Percentiles rank a stretch among this genome's conserved stretches.
Conservation (phyloP, 2,797 vertebrate species). For the Squalus acanthias region DNA sequence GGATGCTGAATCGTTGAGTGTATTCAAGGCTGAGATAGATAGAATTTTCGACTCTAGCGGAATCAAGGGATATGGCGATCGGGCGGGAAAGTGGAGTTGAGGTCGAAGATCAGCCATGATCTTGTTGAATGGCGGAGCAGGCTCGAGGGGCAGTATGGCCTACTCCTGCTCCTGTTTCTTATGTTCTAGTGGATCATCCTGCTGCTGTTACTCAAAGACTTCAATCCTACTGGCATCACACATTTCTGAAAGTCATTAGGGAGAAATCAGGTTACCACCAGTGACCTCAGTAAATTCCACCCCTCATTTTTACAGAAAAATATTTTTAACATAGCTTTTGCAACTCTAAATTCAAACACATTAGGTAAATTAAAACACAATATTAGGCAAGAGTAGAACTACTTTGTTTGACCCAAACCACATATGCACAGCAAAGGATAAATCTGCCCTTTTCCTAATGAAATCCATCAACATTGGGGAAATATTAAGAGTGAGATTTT, state of each 20-base stretch:
- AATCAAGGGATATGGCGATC: too few relatives aligned
- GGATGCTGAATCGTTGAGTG: too few relatives aligned
- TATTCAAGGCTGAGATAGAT: too few relatives aligned
- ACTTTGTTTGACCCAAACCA: neutral
- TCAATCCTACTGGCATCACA: neutral
- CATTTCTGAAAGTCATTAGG: neutral
- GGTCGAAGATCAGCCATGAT: too few relatives aligned
- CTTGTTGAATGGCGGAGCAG: too few relatives aligned
- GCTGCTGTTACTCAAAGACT: neutral
- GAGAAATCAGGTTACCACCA: neutral
- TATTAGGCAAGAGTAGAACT: neutral
- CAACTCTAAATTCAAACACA: neutral
- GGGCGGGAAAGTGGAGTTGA: too few relatives aligned
- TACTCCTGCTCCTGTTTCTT: too few relatives aligned
- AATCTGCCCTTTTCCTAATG: neutral
- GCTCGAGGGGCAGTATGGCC: too few relatives aligned
- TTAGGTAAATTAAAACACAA: neutral
- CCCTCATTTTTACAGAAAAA: neutral
- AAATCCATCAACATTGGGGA: neutral
- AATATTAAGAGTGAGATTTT: neutral
- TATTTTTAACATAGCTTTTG: neutral
- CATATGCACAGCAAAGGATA: neutral
- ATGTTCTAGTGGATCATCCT: too few relatives aligned
- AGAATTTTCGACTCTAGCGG: too few relatives aligned
- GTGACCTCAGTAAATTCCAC: neutral